Percentiles rank a stretch among this genome's conserved stretches.
Conservation (phyloP, 2,888 invertebrate species). For the Caenorhabditis drosophilae region DNA sequence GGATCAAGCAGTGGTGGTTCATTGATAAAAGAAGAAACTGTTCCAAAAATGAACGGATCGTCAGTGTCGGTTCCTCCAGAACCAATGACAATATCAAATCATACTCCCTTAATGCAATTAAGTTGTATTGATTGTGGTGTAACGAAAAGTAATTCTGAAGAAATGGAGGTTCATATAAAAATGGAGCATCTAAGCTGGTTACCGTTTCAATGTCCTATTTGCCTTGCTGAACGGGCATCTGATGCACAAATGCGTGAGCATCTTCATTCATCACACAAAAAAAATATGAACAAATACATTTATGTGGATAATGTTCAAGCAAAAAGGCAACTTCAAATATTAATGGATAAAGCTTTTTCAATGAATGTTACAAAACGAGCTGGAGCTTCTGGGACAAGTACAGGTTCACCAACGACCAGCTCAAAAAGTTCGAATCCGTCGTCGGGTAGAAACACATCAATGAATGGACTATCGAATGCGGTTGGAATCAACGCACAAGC, state of each 20-base stretch:
- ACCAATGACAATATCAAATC: slow-evolving; percentile 38
- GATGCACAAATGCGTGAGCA: slow-evolving; percentile 68
- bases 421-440: slow-evolving; percentile 16
- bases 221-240: slow-evolving; percentile 58
- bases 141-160: slow-evolving; percentile 59
- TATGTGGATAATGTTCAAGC: slow-evolving; percentile 66
- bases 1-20: slow-evolving; percentile 11
- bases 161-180: slow-evolving; percentile 64
- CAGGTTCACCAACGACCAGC: slow-evolving; percentile 11
- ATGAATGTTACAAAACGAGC: slow-evolving; percentile 23
- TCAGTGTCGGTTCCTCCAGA: no score
- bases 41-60: no score
- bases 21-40: slow-evolving; percentile 2
- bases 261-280: slow-evolving; percentile 62
- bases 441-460: slow-evolving; percentile 32
- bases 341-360: slow-evolving; percentile 57
- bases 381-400: slow-evolving; percentile 1
- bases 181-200: slow-evolving; percentile 67
- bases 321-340: slow-evolving; percentile 59
- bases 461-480: slow-evolving; percentile 8
- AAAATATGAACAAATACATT: slow-evolving; percentile 60
- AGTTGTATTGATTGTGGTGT: slow-evolving; percentile 65
- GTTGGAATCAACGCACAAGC: slow-evolving; percentile 25
- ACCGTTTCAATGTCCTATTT: slow-evolving; percentile 66
- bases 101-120: slow-evolving; percentile 53